Evolutionary conservation across 2,888 invertebrate genomes (phyloP).

Genomic region (Cylloceria caligata): DNA sequence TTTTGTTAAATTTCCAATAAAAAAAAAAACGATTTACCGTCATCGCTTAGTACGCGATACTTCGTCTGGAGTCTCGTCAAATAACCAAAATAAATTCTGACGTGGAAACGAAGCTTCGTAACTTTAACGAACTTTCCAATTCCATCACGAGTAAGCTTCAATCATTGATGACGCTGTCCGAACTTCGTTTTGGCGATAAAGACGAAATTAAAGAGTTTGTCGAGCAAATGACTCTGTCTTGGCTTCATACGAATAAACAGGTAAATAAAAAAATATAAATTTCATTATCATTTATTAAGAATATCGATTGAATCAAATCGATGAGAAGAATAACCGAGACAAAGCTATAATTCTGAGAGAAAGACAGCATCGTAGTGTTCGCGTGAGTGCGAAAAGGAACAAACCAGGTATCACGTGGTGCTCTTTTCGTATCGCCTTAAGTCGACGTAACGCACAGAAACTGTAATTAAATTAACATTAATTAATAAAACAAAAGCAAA

Average conservation of each 20-base stretch:
- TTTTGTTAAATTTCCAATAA: neutral
- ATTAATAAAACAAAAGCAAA: too few species aligned
- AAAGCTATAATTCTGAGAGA: too few species aligned
- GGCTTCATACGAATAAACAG: conserved; percentile 73
- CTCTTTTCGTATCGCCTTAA: too few species aligned
- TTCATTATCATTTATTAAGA: too few species aligned
- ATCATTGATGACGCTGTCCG: conserved; percentile 73
- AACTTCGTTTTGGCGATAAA: conserved; percentile 62
- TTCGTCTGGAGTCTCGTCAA: conserved; percentile 72
- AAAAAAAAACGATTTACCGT: too few species aligned
- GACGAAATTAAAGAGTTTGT: conserved; percentile 74
- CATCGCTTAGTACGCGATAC: conserved; percentile 73
- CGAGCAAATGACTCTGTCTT: conserved; percentile 71
- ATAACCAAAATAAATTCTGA: conserved; percentile 71
- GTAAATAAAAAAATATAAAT: conserved; percentile 64
- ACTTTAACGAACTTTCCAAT: conserved; percentile 71
- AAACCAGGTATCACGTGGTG: too few species aligned
- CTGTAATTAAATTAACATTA: too few species aligned
- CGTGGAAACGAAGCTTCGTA: conserved; percentile 72
- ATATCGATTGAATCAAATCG: too few species aligned
- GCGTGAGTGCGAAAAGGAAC: too few species aligned
- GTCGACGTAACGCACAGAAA: too few species aligned
- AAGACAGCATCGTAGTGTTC: too few species aligned
- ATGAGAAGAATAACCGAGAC: too few species aligned
- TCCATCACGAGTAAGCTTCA: conserved; percentile 73